Percentiles rank a stretch among this genome's conserved stretches.
These are phyloP conservation scores for Barbus barbus DNA, from an alignment of 2,113 vertebrate genomes.

Conservation along the genomic window DNA sequence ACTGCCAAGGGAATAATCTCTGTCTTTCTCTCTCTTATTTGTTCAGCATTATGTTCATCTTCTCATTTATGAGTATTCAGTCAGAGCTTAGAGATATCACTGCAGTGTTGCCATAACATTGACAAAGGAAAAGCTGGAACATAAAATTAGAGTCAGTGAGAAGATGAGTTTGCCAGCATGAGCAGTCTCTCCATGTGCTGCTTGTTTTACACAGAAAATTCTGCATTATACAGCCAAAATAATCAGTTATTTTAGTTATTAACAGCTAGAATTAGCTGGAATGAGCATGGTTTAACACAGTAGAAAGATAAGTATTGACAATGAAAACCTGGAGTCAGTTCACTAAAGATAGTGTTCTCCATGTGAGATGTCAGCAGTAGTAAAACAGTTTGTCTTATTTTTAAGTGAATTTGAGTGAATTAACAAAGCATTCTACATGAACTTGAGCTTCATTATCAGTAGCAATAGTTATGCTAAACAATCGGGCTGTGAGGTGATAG, in stretches of 20 bases:
- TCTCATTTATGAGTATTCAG: background rate
- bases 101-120: background rate
- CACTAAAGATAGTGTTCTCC: background rate
- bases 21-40: background rate
- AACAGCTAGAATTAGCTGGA: background rate
- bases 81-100: background rate
- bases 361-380: background rate
- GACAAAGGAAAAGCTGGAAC: constrained; percentile 6
- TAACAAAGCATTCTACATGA: background rate
- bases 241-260: background rate
- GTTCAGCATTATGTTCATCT: background rate
- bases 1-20: background rate
- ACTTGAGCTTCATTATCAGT: background rate
- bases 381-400: background rate
- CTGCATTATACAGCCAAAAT: background rate
- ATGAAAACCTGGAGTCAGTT: background rate
- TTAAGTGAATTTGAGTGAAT: background rate
- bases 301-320: background rate
- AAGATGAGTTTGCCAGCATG: constrained; percentile 10
- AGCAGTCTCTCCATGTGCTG: background rate
- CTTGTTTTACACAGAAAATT: background rate
- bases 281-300: background rate
- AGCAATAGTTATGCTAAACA: background rate
- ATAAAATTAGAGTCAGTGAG: background rate
- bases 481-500: background rate